Evolutionary conservation across 2,113 vertebrate genomes (phyloP), one percentile per base, ranked within the genome.

Genomic region (Pygoscelis antarcticus): DNA sequence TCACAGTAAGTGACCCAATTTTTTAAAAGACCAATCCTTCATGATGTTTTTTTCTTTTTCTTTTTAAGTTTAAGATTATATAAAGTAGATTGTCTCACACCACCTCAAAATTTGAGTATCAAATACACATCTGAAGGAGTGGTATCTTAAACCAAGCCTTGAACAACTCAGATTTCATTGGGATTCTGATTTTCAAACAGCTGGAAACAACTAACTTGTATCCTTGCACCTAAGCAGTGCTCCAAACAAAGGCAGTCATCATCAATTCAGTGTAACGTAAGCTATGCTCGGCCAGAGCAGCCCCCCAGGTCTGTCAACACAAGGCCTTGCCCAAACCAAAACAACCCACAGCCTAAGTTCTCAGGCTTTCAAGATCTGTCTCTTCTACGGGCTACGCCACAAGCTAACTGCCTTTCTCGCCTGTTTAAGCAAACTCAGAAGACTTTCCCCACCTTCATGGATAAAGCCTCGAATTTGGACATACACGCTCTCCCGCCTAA

Each of bases 1-100:
- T 97, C 98, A 99, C 98, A 99, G 98, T 98, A 99, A 99, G 99
- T 99, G 99, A 99, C 99, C 99, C 99, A 98, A 98, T 98, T 96
- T 97, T 94, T 90, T 91, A 83, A 97, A 97, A 95, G 97, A 99
- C 99, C 99, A 99, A 99, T 99, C 99, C 99, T 99, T 99, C 99
- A 99, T 83, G 99, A 99, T 98, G 98, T 98, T 98, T 98, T 98
- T 19, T 36, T 64, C 34, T 74, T 36, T 66, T 51, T 83, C 32
- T 77, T 78, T 93, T 87, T 1, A 51, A 76, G 65, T 85, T 96
- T 85, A 60, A 62, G 46, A 62, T 57, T 36, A 60, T 42, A 65
- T 10, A 54, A 76, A 96, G 89, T 27, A 30, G 71, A 71, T 94
- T 68, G 65, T 68, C 66, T 68, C 88, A 44, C 70, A 38, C 54